phyloP scores from a whole-genome alignment of 1,140 invertebrate species.

The Cydia amplana region DNA sequence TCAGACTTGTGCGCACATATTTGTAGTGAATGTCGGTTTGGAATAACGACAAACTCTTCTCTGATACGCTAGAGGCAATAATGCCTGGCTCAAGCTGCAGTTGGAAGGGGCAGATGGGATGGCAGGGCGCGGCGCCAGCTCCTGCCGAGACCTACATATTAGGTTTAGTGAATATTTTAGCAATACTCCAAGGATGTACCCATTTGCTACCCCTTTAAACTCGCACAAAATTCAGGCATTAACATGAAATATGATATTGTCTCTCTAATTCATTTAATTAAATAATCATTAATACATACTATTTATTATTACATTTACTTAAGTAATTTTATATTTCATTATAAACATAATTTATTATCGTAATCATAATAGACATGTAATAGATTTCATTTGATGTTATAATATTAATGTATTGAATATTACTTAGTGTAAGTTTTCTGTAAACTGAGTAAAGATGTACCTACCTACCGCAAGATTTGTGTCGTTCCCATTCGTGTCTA shows the following conservation, averaged over 20 bases:
- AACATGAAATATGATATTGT: slow-evolving; percentile 67
- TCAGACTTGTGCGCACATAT: slow-evolving; percentile 52
- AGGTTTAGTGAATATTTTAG: slow-evolving; percentile 29
- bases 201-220: slow-evolving; percentile 43
- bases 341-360: slow-evolving; percentile 72
- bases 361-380: slow-evolving; percentile 72
- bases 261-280: slow-evolving; percentile 77
- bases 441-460: slow-evolving; percentile 54
- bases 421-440: slow-evolving; percentile 70
- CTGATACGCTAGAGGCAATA: slow-evolving; percentile 32
- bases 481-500: slow-evolving; percentile 58
- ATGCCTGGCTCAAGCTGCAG: slow-evolving; percentile 26
- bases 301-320: slow-evolving; percentile 75
- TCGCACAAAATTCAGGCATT: slow-evolving; percentile 38
- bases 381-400: slow-evolving; percentile 76
- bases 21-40: slow-evolving; percentile 52
- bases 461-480: slow-evolving; percentile 57
- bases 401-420: slow-evolving; percentile 69
- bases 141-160: slow-evolving; percentile 18
- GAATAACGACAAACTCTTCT: slow-evolving; percentile 25
- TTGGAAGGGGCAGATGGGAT: slow-evolving; percentile 28
- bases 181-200: slow-evolving; percentile 19
- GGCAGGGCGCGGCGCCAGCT: not conserved
- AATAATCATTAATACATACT: slow-evolving; percentile 59
- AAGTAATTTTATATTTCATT: slow-evolving; percentile 74